Evolutionary conservation across 2,888 invertebrate genomes (phyloP), one percentile per base, ranked within the genome.

Genomic region (Cheilosia scutellata): DNA sequence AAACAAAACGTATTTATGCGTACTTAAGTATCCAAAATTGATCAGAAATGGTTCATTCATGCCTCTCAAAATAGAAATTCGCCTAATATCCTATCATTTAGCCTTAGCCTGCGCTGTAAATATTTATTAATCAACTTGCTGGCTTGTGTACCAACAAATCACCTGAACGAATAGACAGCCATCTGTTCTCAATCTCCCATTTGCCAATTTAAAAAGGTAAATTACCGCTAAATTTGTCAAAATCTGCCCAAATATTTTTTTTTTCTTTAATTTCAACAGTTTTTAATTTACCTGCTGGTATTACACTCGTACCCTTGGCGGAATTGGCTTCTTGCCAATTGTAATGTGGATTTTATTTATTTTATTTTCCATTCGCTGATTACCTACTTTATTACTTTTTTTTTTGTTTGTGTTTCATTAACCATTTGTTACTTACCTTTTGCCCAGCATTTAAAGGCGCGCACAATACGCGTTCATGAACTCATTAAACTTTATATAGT

Each of bases 401-500:
- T 55, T 49, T 47, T 33, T 33, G 25, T 62, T 49, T 3, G 9
- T 44, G 13, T 62, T 62, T 40, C 29, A 33, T 62, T 63, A 55
- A 60, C 31, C 49, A 20, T 13, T 40, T 66, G 49, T 13, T 51
- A 25, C 51, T 44, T 66, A 79, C 65, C 78, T 72, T 62, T 70
- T 75, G 40, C 55, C 55, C 42, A 57, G 20, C n/a, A 40, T 37
- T 37, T 37, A 71, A 58, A 65, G 71, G 58, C 58, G 29, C 55
- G 37, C 37, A 11, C 37, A 31, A 62, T 68, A 57, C 40, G 62
- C 51, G 68, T 82, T 70, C 70, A 70, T 82, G 80, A 75, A 70
- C 75, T 82, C 75, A 75, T 82, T 75, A 63, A 75, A 82, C 57
- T 42, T 63, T 40, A 47, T 63, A 47, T 57, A 70, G 49, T 37